Evolutionary conservation across 2,888 invertebrate species (phyloP).

Genomic region (Drosophila buzzatii): DNA sequence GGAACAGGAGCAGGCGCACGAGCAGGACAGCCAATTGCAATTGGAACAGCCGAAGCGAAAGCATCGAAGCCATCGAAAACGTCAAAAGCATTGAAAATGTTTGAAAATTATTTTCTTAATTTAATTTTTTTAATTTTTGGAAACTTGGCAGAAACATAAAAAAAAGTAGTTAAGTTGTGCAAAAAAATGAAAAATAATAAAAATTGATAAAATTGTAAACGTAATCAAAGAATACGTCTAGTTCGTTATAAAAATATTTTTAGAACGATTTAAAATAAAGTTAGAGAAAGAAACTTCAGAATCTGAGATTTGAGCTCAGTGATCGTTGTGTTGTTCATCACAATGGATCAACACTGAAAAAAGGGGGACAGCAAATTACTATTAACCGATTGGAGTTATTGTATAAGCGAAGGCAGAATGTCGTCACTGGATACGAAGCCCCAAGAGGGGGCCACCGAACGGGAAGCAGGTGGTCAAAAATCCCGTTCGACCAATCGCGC

Average conservation of each 20-base stretch:
- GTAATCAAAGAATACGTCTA: not conserved
- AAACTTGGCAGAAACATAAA: slow-evolving; percentile 1
- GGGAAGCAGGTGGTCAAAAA: not conserved
- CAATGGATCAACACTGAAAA: not conserved
- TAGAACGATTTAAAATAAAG: not conserved
- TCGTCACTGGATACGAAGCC: slow-evolving; percentile 11
- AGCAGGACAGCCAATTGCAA: not conserved
- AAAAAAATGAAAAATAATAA: slow-evolving; percentile 20
- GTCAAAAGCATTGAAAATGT: slow-evolving; percentile 12
- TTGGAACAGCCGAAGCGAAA: not conserved
- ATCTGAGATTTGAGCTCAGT: not conserved
- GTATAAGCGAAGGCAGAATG: slow-evolving; percentile 23
- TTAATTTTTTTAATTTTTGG: slow-evolving; percentile 13
- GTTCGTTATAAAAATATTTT: not conserved
- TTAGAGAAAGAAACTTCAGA: not conserved
- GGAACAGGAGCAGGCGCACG: not conserved
- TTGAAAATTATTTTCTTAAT: slow-evolving; percentile 2
- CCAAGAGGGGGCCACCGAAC: not conserved
- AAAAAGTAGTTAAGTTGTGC: slow-evolving; percentile 16
- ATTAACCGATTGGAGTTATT: not conserved
- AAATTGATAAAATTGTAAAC: slow-evolving; percentile 11
- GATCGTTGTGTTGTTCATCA: slow-evolving; percentile 1
- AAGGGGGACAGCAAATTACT: not conserved
- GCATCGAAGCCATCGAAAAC: slow-evolving; percentile 21
- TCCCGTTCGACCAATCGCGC: not conserved